Conservation (phyloP, 2,888 invertebrate genomes). For the Stenichneumon culpator region DNA sequence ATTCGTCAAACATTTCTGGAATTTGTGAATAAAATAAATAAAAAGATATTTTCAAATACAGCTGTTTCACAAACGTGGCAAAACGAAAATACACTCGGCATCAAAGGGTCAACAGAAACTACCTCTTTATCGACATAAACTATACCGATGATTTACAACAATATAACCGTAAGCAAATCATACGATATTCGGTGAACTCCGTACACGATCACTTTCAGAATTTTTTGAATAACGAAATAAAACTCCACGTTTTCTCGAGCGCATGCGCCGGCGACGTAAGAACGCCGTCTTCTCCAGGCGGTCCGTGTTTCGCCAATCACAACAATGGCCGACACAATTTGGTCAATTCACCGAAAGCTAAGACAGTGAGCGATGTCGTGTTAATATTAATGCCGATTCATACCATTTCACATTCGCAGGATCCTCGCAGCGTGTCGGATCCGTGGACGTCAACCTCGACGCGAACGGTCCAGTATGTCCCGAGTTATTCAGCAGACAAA, state of each 20-base stretch:
- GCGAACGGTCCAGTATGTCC: constrained; percentile 63
- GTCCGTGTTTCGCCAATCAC: constrained; percentile 78
- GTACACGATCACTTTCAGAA: neutral
- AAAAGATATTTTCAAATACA: no score
- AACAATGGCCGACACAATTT: constrained; percentile 83
- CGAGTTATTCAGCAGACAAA: constrained; percentile 74
- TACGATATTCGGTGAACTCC: neutral
- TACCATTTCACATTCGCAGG: constrained; percentile 68
- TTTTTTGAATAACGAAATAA: constrained; percentile 78
- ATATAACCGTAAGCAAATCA: neutral
- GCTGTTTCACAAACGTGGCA: no score
- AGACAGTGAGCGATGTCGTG: constrained; percentile 62
- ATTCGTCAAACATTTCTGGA: neutral
- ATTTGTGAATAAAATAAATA: no score
- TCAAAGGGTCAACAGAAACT: neutral
- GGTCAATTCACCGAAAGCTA: constrained; percentile 77
- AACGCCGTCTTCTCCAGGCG: constrained; percentile 76
- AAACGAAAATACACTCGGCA: no score
- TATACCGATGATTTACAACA: neutral
- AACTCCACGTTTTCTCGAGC: constrained; percentile 69
- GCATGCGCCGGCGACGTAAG: constrained; percentile 80
- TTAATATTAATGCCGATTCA: constrained; percentile 39
- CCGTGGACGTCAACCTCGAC: constrained; percentile 23
- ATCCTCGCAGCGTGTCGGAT: constrained; percentile 50
- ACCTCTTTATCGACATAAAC: neutral